These are phyloP conservation scores for Dynastes maya DNA, from an alignment of 2,888 invertebrate genomes.

Conservation along the genomic window DNA sequence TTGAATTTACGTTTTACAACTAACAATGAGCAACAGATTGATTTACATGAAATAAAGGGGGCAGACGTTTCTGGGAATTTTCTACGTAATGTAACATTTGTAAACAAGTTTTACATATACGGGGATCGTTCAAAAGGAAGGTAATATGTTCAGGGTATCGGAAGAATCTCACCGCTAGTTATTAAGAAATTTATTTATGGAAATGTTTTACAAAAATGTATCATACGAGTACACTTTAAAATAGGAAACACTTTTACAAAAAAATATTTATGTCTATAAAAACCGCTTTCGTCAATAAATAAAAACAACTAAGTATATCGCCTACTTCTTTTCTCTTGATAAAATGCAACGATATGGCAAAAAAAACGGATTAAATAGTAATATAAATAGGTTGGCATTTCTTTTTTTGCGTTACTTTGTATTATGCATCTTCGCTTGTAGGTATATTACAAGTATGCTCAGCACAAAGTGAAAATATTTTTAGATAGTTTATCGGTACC, in stretches of 20 bases:
- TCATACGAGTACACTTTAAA: constrained; percentile 5
- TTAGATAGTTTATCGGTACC: neutral
- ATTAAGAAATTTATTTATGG: constrained; percentile 8
- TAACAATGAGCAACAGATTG: neutral
- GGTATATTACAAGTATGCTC: no score
- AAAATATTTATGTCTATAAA: neutral
- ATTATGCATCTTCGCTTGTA: no score
- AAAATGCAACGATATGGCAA: neutral
- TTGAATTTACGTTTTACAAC: neutral
- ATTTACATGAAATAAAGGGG: neutral
- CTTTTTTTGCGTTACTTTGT: neutral
- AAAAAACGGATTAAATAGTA: no score
- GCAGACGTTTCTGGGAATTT: constrained; percentile 6
- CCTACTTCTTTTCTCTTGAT: neutral
- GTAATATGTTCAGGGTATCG: neutral
- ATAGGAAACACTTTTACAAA: constrained; percentile 6
- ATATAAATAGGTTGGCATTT: constrained; percentile 8
- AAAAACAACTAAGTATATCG: neutral
- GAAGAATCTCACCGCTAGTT: neutral
- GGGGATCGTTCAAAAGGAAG: constrained; percentile 4
- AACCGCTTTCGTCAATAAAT: constrained; percentile 17
- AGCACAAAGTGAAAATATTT: constrained; percentile 16
- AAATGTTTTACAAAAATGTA: constrained; percentile 16
- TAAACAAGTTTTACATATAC: constrained; percentile 15
- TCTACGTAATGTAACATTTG: constrained; percentile 5